Base-by-base conservation (phyloP, 2,888 invertebrate genomes). In the Unio delphinus region DNA sequence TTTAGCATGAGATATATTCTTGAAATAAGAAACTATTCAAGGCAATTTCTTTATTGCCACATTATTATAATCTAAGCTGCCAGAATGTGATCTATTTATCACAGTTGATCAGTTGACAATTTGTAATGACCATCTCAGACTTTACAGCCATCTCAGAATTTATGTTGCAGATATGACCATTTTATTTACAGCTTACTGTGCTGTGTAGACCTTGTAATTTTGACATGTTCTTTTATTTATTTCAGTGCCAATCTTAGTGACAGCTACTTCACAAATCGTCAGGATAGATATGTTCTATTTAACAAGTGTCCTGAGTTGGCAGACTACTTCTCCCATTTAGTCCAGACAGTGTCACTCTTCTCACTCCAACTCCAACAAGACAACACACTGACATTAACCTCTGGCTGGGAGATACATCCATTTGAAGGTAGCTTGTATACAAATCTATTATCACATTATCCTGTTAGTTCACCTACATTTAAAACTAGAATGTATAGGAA, bases 231-330 rank as follows among this genome's bases (percentile, higher is more conserved):
- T 45, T 34, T 45, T 15, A 69, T 26, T 63, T 70, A 70, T 88
- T 90, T 73, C 89, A 94, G 94, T 26, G 99, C 99, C 4, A 99
- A 99, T 91, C 93, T 99, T 85, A 99, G 98, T 72, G 95, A 95
- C 89, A 96, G 97, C 87, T 99, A 99, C 90, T 99, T 99, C 89
- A 95, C 95, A 18, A 96, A 98, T 90, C 93, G 99, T 61, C 99
- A 99, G 90, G 99, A 99, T 90, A 93, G 99, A 60, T 99, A 99
- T 88, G 92, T 98, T 81, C 91, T 97, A 70, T 95, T 99, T 79
- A 93, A 95, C 84, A 94, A 97, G 89, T 92, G 92, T 83, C 92
- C 92, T 74, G 92, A 93, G 59, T 91, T 98, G 70, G 94, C 95
- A 60, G 93, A 96, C 90, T 97, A 95, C 91, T 96, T 96, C 89